Evolutionary conservation across 2,888 invertebrate species (phyloP), one percentile per base, ranked within the genome.

Genomic region (Muschampia plurimacula): DNA sequence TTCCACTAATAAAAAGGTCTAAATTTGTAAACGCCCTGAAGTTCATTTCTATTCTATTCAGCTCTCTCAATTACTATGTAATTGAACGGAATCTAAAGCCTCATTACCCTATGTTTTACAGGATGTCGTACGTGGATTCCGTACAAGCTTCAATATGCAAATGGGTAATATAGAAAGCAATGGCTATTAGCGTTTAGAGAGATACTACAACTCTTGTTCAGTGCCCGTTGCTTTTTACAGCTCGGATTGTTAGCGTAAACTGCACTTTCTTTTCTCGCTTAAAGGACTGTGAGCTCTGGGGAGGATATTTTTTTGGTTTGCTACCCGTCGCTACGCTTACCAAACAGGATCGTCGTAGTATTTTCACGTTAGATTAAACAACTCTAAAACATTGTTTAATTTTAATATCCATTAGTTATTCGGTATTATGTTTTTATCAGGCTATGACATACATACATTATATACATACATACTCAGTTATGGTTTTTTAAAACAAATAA

Each of bases 221-320:
- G 73, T 75, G 74, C 72, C 77, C 80, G 78, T 83, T 82, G 75
- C 77, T 80, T 82, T 83, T 83, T 80, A 83, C 78, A 77, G 69
- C 78, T 78, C 70, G 67, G 72, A 79, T 77, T 77, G 77, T 77
- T 76, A 77, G 74, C 77, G 77, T 75, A 74, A 78, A 79, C 77
- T 77, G 67, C 77, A 74, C 62, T 76, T 78, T 78, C 78, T 77
- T 80, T 78, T 76, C 73, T 69, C 55, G 44, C 63, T 67, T 44
- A 46, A 28, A 49, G 55, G 55, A 66, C 57, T 41, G 28, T 12
- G 9, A 65, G 65, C 22, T 15, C 41, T 63, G 64, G 65, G 46
- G 59, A 60, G 57, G 66, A 22, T 49, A 28, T 44, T 55, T 36
- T 59, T 41, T 59, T 36, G 46, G 7, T 44, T 7, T 69, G n/a